Percentiles rank a stretch among this genome's conserved stretches.
phyloP scores from a whole-genome alignment of 2,113 vertebrate genomes.

The Tachuris rubrigastra region DNA sequence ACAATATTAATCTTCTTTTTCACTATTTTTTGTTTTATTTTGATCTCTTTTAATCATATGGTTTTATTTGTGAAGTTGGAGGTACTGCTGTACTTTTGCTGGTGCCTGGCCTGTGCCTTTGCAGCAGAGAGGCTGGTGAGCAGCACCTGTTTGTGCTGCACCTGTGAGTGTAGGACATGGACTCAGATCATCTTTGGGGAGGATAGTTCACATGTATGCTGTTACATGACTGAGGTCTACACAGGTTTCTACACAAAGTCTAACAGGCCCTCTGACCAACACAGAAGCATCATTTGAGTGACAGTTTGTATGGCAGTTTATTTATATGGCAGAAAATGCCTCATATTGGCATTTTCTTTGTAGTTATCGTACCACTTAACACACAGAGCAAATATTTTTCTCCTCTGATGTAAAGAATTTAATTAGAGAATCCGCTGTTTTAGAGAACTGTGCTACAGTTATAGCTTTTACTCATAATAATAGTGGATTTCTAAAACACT shows the following conservation, averaged over 20 bases:
- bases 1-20: background rate
- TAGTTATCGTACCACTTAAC: background rate
- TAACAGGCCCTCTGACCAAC: background rate
- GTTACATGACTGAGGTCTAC: background rate
- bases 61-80: background rate
- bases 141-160: background rate
- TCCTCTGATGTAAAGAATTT: background rate
- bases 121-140: background rate
- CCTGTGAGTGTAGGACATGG: background rate
- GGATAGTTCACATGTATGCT: fast-evolving
- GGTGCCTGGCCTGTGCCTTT: background rate
- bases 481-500: background rate
- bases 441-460: background rate
- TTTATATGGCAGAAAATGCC: background rate
- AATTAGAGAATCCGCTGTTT: background rate
- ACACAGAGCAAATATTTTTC: background rate
- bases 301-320: background rate
- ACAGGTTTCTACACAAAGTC: background rate
- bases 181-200: background rate
- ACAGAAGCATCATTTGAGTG: background rate
- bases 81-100: background rate
- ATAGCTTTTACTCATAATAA: background rate
- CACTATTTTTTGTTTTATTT: background rate
- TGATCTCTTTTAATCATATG: background rate
- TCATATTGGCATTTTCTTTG: background rate